A percentile compares a stretch with the other conserved stretches of the same genome.
Conservation (phyloP, 1,140 invertebrate genomes). For the Proctacanthus coquilletti region DNA sequence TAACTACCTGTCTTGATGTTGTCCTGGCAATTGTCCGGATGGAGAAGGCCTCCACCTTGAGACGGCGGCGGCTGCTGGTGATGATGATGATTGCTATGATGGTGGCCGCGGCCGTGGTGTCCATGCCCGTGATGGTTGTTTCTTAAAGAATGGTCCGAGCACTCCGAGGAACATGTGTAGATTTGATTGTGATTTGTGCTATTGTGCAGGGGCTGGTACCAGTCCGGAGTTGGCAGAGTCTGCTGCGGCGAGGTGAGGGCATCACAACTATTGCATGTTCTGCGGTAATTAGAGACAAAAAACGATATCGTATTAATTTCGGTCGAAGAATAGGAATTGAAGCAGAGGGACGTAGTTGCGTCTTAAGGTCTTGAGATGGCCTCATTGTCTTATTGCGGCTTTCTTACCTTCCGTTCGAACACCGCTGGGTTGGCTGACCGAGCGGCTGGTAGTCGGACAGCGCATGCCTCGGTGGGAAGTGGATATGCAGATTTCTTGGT, state of each 20-base stretch:
- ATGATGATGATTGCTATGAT: constrained; percentile 1
- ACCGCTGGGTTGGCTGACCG: constrained; percentile 19
- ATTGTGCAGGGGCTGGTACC: constrained; percentile 21
- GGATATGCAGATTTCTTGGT: constrained; percentile 22
- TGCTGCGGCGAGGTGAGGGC: constrained; percentile 25
- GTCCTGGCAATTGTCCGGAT: background rate
- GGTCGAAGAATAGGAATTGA: too few relatives aligned
- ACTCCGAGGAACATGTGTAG: constrained; percentile 30
- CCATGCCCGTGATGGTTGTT: constrained; percentile 9
- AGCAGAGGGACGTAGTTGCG: too few relatives aligned
- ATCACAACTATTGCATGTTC: constrained; percentile 26
- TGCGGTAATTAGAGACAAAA: constrained; percentile 4
- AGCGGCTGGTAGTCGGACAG: constrained; percentile 24
- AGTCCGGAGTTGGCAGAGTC: constrained; percentile 16
- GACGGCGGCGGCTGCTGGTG: background rate
- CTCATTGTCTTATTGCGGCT: background rate
- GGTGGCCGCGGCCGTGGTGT: constrained; percentile 13
- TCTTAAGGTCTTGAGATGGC: too few relatives aligned
- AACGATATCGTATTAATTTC: too few relatives aligned
- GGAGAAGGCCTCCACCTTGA: constrained; percentile 4
- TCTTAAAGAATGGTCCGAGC: constrained; percentile 23
- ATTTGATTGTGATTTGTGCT: constrained; percentile 19
- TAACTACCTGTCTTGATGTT: constrained; percentile 5
- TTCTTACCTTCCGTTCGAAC: constrained; percentile 17
- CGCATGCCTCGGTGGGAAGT: constrained; percentile 25